A percentile compares a stretch with the other conserved stretches of the same genome.
These are phyloP conservation scores for Odontamblyopus rebecca DNA, from an alignment of 2,797 vertebrate genomes.

Conservation along the genomic window DNA sequence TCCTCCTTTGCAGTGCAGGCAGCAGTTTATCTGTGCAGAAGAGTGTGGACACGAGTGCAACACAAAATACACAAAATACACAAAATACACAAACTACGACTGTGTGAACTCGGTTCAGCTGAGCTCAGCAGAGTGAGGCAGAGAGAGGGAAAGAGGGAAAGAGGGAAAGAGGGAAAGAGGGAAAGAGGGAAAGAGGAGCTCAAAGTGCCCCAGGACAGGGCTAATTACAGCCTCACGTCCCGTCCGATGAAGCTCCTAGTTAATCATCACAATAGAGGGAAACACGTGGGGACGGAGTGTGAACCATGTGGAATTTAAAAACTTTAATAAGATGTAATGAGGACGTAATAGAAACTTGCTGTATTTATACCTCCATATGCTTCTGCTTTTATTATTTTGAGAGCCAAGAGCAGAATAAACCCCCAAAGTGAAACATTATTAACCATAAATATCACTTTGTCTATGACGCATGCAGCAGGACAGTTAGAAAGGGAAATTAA, in stretches of 20 bases:
- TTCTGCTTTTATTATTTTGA: not conserved
- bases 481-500: too few species aligned
- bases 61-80: constrained; percentile 25
- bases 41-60: constrained; percentile 14
- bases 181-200: constrained; percentile 19
- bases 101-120: constrained; percentile 46
- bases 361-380: not conserved
- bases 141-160: constrained; percentile 13
- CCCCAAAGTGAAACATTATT: not conserved
- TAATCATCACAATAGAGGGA: constrained; percentile 34
- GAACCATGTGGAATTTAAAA: constrained; percentile 30
- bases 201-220: constrained; percentile 45
- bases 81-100: constrained; percentile 23
- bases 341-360: constrained; percentile 29
- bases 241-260: constrained; percentile 45
- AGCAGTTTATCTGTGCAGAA: constrained; percentile 7
- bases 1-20: not conserved
- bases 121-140: constrained; percentile 35
- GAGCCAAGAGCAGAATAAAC: not conserved
- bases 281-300: constrained; percentile 14
- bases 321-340: constrained; percentile 34
- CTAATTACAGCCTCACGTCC: constrained; percentile 58
- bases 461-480: not conserved
- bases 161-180: constrained; percentile 7
- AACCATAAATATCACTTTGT: not conserved